These are phyloP conservation scores for Priapulus caudatus DNA, from an alignment of 2,888 invertebrate genomes.

Conservation along the genomic window DNA sequence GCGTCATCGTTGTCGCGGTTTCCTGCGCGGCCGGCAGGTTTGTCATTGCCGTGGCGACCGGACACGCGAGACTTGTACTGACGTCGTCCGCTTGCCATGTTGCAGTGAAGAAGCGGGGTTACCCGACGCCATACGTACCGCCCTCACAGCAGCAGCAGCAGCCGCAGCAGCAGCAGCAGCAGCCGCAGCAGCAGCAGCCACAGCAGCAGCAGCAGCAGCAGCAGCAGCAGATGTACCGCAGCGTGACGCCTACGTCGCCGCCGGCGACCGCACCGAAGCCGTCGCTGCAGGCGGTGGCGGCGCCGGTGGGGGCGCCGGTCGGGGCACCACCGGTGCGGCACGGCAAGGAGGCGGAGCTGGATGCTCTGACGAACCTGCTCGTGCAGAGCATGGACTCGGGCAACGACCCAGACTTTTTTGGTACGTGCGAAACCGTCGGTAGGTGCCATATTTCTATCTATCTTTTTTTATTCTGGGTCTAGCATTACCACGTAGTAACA, in stretches of 20 bases:
- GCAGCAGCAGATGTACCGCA: not conserved
- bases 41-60: no score
- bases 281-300: not conserved
- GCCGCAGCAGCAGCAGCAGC: not conserved
- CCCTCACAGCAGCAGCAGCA: constrained; percentile 1
- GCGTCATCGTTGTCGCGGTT: no score
- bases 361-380: constrained; percentile 71
- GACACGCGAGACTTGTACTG: no score
- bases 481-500: no score
- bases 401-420: constrained; percentile 51
- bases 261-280: not conserved
- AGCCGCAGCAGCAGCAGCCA: not conserved
- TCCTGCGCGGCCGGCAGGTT: no score
- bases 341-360: constrained; percentile 68
- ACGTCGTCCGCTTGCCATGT: no score
- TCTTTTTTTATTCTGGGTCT: no score
- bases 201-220: no score
- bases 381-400: constrained; percentile 59
- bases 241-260: not conserved
- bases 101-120: not conserved
- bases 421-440: no score
- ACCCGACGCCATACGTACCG: not conserved
- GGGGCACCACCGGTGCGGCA: constrained; percentile 14
- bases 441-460: no score
- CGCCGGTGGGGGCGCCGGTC: constrained; percentile 12